phyloP scores from a whole-genome alignment of 2,797 vertebrate genomes.

The Poeciliopsis turneri region DNA sequence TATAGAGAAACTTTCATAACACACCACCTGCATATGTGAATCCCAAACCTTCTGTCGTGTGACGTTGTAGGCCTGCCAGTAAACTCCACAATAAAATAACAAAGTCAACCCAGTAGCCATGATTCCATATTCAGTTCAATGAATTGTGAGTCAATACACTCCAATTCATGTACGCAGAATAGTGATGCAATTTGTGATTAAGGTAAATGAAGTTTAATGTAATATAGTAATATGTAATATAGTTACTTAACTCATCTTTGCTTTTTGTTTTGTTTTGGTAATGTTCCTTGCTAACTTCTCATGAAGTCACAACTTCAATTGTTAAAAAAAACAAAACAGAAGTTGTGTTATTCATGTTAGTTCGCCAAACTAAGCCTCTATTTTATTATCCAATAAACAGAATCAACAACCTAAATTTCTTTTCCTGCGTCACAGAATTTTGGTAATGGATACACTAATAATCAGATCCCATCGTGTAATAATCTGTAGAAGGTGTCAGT shows the following conservation, averaged over 20 bases:
- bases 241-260: background rate
- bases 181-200: background rate
- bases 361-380: constrained; percentile 50
- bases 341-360: constrained; percentile 55
- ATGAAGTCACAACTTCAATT: constrained; percentile 41
- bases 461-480: constrained; percentile 4
- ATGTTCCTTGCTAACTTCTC: constrained; percentile 22
- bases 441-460: constrained; percentile 21
- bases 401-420: constrained; percentile 70
- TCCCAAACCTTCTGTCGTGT: background rate
- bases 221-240: background rate
- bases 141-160: background rate
- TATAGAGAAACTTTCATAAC: background rate
- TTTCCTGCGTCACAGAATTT: constrained; percentile 36
- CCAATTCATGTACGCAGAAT: background rate
- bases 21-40: background rate
- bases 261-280: constrained; percentile 15
- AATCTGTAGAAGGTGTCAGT: constrained; percentile 33
- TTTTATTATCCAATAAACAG: constrained; percentile 76
- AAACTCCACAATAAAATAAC: background rate
- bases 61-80: background rate
- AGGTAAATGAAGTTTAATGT: background rate
- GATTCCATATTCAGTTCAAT: background rate
- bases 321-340: constrained; percentile 47
- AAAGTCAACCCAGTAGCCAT: background rate